Base-by-base conservation (phyloP, 2,113 vertebrate species). In the Pseudopodoces humilis region DNA sequence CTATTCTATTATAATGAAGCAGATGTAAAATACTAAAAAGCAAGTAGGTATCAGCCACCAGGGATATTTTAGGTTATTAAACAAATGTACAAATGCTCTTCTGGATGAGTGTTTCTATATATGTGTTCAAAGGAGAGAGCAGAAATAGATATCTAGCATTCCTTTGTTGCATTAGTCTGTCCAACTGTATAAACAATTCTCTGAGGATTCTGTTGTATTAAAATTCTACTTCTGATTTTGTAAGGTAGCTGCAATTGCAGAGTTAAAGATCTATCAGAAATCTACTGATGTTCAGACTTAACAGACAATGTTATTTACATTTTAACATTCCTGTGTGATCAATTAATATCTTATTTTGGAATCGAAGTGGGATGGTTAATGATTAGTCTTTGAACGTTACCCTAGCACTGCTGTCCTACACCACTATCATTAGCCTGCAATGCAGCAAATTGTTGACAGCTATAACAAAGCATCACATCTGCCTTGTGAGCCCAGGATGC, bases 391-490 rank as follows among this genome's bases (percentile, higher is more conserved):
- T 87, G 77, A 95, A 94, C 39, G 86, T 72, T 91, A 46, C 15
- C 1, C 3, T 94, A 96, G 88, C 43, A n/a, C 35, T 92, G 52
- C 90, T 94, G 35, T 88, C 77, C 82, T 96, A 95, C 88, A 82
- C 53, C 56, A 85, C 83, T 62, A 53, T 68, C 80, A 84, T 92
- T 86, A 94, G 83, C 84, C 93, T 96, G 94, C 94, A 97, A 91
- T 96, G 95, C 92, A 97, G 93, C 70, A 93, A 94, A 93, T 55
- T 89, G 72, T 96, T 96, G 96, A 93, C 83, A 84, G 80, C 76
- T 95, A 88, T 95, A 96, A 97, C 96, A 95, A 95, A 97, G 91
- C 83, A 75, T 69, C 63, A 55, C 80, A 83, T 81, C 74, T 87
- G 92, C 88, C 67, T 79, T 35, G 71, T 72, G 67, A 97, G 90